These are phyloP conservation scores for Polymixis lichenea DNA, from an alignment of 2,888 invertebrate species.

Conservation along the genomic window DNA sequence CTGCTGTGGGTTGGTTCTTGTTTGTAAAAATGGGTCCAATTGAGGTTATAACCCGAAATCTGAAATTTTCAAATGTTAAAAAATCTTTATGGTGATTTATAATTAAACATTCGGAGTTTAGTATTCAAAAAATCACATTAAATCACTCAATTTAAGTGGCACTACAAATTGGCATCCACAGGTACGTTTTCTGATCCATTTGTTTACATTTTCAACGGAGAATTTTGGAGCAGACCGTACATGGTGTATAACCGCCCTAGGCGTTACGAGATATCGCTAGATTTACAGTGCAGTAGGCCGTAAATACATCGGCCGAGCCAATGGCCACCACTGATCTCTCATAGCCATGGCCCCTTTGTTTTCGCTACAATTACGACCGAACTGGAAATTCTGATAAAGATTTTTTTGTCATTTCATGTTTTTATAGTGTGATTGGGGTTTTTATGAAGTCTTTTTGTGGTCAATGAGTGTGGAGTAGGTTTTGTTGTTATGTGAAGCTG, in stretches of 20 bases:
- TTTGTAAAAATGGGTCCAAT: too few relatives aligned
- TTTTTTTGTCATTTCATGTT: constrained; percentile 47
- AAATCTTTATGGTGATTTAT: too few relatives aligned
- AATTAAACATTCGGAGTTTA: too few relatives aligned
- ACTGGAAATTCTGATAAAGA: constrained; percentile 65
- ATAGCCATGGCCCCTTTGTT: constrained; percentile 66
- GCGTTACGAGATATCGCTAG: constrained; percentile 79
- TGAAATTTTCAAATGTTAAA: too few relatives aligned
- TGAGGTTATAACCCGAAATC: too few relatives aligned
- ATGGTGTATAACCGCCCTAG: constrained; percentile 63
- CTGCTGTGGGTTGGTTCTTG: too few relatives aligned
- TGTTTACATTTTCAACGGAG: neutral
- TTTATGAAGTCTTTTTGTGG: constrained; percentile 50
- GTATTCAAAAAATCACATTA: too few relatives aligned
- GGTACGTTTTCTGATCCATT: neutral
- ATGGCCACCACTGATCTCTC: constrained; percentile 80
- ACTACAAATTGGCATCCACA: too few relatives aligned
- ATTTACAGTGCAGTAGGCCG: constrained; percentile 86
- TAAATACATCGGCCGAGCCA: constrained; percentile 78
- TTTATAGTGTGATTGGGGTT: constrained; percentile 45
- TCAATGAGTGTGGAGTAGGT: constrained; percentile 7
- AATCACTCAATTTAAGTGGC: too few relatives aligned
- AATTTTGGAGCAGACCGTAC: neutral
- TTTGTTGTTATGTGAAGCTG: neutral
- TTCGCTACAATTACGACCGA: constrained; percentile 55